Evolutionary conservation across 2,113 vertebrate species (phyloP).

Genomic region (Nannobrachium achirus): DNA sequence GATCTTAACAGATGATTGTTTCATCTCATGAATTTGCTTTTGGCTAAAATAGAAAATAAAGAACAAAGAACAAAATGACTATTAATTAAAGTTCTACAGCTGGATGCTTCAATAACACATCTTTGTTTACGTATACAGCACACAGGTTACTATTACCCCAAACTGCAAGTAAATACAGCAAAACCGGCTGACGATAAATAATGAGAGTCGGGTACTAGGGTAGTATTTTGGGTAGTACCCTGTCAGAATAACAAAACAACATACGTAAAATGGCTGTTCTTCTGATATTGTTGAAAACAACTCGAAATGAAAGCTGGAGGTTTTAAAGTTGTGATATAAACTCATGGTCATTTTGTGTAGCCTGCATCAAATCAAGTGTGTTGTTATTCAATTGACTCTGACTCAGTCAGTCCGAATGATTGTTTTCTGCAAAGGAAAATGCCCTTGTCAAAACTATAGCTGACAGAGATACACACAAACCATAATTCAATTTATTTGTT

Average conservation of each 20-base stretch:
- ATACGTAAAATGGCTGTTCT: too few relatives aligned
- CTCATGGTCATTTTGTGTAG: neutral
- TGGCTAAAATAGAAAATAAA: too few relatives aligned
- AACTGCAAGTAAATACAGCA: too few relatives aligned
- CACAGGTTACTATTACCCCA: too few relatives aligned
- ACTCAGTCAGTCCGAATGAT: constrained; percentile 11
- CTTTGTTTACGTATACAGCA: neutral
- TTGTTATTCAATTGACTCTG: constrained; percentile 17
- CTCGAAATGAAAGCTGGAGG: too few relatives aligned
- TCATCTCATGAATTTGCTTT: too few relatives aligned
- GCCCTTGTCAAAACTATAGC: constrained; percentile 11
- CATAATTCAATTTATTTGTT: neutral
- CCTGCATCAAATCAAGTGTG: neutral
- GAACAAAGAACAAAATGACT: too few relatives aligned
- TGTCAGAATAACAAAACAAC: too few relatives aligned
- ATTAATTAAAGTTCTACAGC: too few relatives aligned
- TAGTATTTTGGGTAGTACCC: neutral
- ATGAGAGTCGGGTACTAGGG: neutral
- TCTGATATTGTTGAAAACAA: neutral
- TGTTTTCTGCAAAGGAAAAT: constrained; percentile 21
- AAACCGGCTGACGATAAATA: too few relatives aligned
- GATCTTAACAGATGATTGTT: neutral
- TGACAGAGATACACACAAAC: neutral
- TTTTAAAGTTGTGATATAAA: neutral
- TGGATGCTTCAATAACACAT: constrained; percentile 7